A percentile compares a stretch with the other conserved stretches of the same genome.
phyloP scores from a whole-genome alignment of 1,140 invertebrate species.

The Eupristina koningsbergeri region DNA sequence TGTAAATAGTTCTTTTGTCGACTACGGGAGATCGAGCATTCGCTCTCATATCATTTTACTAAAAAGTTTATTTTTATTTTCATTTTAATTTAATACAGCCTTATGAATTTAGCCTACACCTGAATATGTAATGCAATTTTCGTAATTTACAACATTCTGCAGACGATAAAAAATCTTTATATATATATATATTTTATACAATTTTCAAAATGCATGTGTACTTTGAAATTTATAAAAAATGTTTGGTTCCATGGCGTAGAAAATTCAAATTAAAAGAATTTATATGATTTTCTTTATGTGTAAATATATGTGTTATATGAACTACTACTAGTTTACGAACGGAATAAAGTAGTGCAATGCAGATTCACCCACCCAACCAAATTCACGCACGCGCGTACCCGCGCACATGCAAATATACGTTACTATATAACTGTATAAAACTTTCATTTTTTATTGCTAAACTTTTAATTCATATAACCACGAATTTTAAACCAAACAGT shows the following conservation, averaged over 20 bases:
- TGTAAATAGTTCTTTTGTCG: conserved; percentile 11
- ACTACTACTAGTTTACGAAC: background rate
- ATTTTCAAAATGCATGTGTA: background rate
- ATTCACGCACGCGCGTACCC: too few species aligned
- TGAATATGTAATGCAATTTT: background rate
- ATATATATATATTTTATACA: background rate
- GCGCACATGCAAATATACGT: too few species aligned
- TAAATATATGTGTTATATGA: background rate
- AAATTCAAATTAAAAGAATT: background rate
- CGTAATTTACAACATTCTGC: background rate
- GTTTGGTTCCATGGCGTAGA: too few species aligned
- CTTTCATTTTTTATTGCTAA: background rate
- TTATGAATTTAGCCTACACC: background rate
- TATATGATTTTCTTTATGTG: background rate
- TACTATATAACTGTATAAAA: too few species aligned
- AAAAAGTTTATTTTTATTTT: background rate
- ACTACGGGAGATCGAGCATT: background rate
- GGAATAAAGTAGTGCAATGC: background rate
- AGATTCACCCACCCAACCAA: too few species aligned
- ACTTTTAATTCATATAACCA: background rate
- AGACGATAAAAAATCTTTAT: background rate
- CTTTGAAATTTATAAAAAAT: background rate
- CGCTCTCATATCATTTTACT: background rate
- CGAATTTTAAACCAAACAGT: too few species aligned
- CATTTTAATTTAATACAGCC: background rate